A percentile compares a stretch with the other conserved stretches of the same genome.
Evolutionary conservation across 2,113 vertebrate species (phyloP).

Genomic region (Scomber japonicus): DNA sequence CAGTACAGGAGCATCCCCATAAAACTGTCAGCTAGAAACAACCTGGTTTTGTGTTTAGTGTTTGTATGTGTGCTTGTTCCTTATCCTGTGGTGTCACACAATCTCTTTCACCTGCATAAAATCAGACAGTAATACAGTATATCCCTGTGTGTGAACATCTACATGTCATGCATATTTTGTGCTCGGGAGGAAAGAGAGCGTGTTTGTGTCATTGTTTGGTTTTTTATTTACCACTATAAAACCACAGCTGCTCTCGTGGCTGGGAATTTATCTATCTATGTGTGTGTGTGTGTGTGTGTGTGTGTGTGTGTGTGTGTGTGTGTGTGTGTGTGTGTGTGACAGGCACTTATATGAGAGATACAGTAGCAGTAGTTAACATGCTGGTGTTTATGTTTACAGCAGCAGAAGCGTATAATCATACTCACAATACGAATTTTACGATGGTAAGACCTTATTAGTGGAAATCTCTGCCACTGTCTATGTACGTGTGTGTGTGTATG

Average conservation of each 20-base stretch:
- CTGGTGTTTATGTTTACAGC: conserved; percentile 30
- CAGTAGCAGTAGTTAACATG: not conserved
- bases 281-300: not conserved
- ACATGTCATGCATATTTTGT: not conserved
- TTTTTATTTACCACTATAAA: conserved; percentile 1
- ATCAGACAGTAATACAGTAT: conserved; percentile 11
- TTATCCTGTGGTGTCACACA: not conserved
- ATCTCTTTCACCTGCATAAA: not conserved
- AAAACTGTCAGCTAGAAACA: conserved; percentile 18
- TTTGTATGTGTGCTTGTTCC: not conserved
- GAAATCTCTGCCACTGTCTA: not conserved
- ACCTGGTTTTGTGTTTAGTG: no score
- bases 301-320: not conserved
- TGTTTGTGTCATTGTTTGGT: not conserved
- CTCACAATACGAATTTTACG: conserved; percentile 12
- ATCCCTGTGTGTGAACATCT: not conserved
- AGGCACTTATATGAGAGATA: not conserved
- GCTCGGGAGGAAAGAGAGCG: not conserved
- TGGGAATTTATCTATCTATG: no score
- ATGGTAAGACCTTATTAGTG: not conserved
- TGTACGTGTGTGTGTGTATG: no score
- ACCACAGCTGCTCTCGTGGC: conserved; percentile 6
- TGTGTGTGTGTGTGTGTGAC: not conserved
- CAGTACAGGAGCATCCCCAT: not conserved
- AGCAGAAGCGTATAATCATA: not conserved